These are phyloP conservation scores for Zaprionus vittiger DNA, from an alignment of 1,140 invertebrate genomes.

Conservation along the genomic window DNA sequence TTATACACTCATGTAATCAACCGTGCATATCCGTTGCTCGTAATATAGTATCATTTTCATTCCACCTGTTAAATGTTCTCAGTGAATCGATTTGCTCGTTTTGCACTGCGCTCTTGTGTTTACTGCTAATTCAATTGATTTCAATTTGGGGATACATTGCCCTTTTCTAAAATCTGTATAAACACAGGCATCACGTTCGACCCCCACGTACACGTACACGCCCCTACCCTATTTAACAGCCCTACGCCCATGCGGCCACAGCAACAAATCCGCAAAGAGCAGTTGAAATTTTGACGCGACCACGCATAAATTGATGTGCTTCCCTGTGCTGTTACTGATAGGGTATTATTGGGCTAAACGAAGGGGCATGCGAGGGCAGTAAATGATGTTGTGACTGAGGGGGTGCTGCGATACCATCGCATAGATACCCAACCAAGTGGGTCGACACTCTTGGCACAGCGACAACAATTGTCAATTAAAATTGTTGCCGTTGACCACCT, in stretches of 20 bases:
- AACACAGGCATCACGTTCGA: constrained; percentile 7
- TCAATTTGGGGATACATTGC: constrained; percentile 37
- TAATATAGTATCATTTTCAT: neutral
- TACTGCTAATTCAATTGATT: constrained; percentile 58
- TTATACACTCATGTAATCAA: no score
- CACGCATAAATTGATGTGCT: constrained; percentile 55
- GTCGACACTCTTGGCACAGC: constrained; percentile 15
- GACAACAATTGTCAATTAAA: constrained; percentile 71
- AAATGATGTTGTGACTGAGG: neutral
- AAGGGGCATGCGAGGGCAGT: neutral
- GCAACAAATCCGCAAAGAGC: constrained; percentile 42
- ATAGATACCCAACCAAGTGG: constrained; percentile 30
- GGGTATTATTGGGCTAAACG: constrained; percentile 4
- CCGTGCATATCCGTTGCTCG: no score
- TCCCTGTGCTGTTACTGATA: constrained; percentile 12
- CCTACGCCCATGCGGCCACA: neutral
- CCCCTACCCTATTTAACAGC: neutral
- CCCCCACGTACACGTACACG: neutral
- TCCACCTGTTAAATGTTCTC: neutral
- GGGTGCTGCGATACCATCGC: constrained; percentile 24
- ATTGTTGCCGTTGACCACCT: constrained; percentile 27
- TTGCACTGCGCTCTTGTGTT: neutral
- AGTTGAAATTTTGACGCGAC: constrained; percentile 43
- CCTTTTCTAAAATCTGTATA: constrained; percentile 1
- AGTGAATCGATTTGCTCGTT: neutral